These are phyloP conservation scores for Cosmia pyralina DNA, from an alignment of 2,888 invertebrate genomes.

Conservation along the genomic window DNA sequence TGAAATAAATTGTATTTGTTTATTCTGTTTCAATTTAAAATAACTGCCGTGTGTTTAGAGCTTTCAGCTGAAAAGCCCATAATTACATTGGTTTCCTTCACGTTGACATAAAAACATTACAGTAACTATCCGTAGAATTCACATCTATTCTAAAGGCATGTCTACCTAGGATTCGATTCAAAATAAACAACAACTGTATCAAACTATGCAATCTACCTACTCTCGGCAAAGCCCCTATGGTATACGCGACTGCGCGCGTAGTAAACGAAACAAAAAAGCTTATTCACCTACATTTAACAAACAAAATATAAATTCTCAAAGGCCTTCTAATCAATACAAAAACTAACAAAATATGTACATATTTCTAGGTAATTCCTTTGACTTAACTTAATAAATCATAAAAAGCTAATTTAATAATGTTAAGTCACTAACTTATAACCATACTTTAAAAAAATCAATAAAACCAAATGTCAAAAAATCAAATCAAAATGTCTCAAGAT, in stretches of 20 bases:
- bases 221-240: constrained; percentile 44
- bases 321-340: background rate
- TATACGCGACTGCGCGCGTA: constrained; percentile 24
- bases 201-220: constrained; percentile 14
- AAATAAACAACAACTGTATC: constrained; percentile 25
- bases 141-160: background rate
- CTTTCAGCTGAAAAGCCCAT: constrained; percentile 12
- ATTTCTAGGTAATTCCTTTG: background rate
- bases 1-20: constrained; percentile 57
- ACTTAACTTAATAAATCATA: background rate
- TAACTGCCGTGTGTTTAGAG: constrained; percentile 42
- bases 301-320: background rate
- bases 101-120: background rate
- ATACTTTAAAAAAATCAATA: constrained; percentile 6
- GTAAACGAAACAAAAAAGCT: constrained; percentile 18
- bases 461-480: constrained; percentile 8
- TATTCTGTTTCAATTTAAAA: constrained; percentile 55
- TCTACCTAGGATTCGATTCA: background rate
- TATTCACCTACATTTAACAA: constrained; percentile 3
- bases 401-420: constrained; percentile 2
- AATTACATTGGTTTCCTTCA: constrained; percentile 5
- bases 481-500: constrained; percentile 23
- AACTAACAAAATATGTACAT: background rate
- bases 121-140: background rate
- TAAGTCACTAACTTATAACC: background rate